Evolutionary conservation across 1,140 invertebrate species (phyloP).

Genomic region (Cyphomyrmex costatus): DNA sequence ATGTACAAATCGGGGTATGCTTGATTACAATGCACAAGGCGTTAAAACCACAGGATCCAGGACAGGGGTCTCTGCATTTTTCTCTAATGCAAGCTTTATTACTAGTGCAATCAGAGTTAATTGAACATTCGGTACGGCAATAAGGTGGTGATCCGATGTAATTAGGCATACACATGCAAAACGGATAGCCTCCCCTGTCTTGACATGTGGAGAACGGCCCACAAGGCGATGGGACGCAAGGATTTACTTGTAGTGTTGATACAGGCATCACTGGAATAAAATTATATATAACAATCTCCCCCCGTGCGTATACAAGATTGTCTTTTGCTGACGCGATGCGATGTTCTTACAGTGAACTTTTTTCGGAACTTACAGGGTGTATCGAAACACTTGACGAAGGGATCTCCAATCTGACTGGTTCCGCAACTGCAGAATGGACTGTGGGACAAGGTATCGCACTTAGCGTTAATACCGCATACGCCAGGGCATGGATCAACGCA

Average conservation of each 20-base stretch:
- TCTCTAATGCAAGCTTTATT: conserved; percentile 91
- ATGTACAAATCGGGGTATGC: conserved; percentile 88
- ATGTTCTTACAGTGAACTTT: conserved; percentile 5
- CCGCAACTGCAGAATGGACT: conserved; percentile 87
- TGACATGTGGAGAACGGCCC: conserved; percentile 88
- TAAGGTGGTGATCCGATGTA: conserved; percentile 90
- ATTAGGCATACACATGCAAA: conserved; percentile 87
- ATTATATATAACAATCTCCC: not conserved
- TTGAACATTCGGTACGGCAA: conserved; percentile 91
- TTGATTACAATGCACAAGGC: conserved; percentile 88
- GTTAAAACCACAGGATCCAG: conserved; percentile 91
- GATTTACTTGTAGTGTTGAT: conserved; percentile 72
- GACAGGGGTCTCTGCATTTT: conserved; percentile 92
- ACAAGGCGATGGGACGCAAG: conserved; percentile 88
- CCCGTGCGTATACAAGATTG: not conserved
- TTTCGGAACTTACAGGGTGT: conserved; percentile 83
- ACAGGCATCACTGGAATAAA: conserved; percentile 50
- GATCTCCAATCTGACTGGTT: conserved; percentile 86
- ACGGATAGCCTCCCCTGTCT: conserved; percentile 85
- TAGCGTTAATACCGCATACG: conserved; percentile 87
- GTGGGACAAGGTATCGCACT: conserved; percentile 87
- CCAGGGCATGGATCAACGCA: conserved; percentile 88
- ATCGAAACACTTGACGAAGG: conserved; percentile 87
- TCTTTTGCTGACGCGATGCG: too few relatives aligned
- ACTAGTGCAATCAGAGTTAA: conserved; percentile 91